phyloP scores from a whole-genome alignment of 2,797 vertebrate genomes.

The Tolypeutes matacus region DNA sequence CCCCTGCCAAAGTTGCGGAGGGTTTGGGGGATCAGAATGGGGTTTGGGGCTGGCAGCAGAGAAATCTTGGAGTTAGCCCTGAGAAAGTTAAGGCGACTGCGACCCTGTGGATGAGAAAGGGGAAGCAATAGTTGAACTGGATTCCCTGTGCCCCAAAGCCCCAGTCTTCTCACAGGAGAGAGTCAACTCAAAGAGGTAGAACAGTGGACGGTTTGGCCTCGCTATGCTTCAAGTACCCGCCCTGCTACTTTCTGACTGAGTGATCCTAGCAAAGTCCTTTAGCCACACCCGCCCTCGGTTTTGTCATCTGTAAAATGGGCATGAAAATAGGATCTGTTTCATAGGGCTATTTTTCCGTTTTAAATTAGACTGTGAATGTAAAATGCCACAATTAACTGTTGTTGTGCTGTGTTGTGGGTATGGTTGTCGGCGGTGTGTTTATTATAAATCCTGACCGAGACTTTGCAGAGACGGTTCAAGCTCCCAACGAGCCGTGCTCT shows the following conservation, averaged over 20 bases:
- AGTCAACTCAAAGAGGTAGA: too few relatives aligned
- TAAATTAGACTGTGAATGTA: not conserved
- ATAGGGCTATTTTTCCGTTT: not conserved
- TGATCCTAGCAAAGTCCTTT: not conserved
- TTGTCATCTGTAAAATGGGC: slow-evolving; percentile 56
- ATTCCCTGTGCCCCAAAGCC: not conserved
- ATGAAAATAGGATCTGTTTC: not conserved
- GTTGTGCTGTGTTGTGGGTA: not conserved
- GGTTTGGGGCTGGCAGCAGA: accelerated
- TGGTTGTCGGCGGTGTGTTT: not conserved
- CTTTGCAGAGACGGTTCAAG: accelerated
- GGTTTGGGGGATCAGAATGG: too few relatives aligned
- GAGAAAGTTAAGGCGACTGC: accelerated
- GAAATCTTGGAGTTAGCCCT: not conserved
- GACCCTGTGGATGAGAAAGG: accelerated
- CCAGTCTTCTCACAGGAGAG: not conserved
- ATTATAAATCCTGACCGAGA: not conserved
- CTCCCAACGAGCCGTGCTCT: not conserved
- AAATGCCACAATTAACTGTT: not conserved
- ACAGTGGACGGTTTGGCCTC: accelerated
- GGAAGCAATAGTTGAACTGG: not conserved
- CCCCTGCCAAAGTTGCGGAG: not conserved
- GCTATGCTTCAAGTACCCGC: not conserved
- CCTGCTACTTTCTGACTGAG: not conserved
- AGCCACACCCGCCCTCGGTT: not conserved